Evolutionary conservation across 92 coral and sea anemone genomes (phyloP).

Genomic region (Phenganax marumi): DNA sequence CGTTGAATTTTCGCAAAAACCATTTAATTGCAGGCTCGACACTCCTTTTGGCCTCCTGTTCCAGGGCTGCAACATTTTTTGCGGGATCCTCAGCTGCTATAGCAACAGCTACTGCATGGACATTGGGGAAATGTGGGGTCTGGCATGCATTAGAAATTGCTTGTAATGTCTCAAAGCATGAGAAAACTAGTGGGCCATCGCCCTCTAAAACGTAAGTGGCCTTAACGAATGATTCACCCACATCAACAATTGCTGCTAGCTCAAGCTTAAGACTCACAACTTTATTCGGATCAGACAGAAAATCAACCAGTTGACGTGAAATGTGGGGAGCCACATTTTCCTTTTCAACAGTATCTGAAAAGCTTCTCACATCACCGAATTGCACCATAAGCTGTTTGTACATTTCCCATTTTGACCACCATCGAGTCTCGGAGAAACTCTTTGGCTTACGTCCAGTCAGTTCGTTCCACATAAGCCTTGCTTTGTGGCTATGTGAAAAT

Average conservation of each 20-base stretch:
- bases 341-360: conserved; percentile 49
- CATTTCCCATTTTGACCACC: conserved; percentile 65
- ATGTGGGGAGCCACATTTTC: conserved; percentile 56
- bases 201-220: conserved; percentile 38
- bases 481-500: conserved; percentile 56
- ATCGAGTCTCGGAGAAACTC: conserved; percentile 44
- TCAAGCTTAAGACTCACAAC: conserved; percentile 49
- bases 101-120: conserved; percentile 53
- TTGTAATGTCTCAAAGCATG: conserved; percentile 57
- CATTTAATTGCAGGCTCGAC: conserved; percentile 42
- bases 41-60: conserved; percentile 31
- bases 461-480: conserved; percentile 54
- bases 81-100: conserved; percentile 52
- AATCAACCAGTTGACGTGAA: conserved; percentile 29
- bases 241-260: conserved; percentile 57
- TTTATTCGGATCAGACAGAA: conserved; percentile 36
- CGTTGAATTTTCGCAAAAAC: conserved; percentile 51
- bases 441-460: conserved; percentile 43
- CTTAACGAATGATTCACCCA: conserved; percentile 41
- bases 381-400: conserved; percentile 53
- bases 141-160: conserved; percentile 52
- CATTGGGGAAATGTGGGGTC: conserved; percentile 53
- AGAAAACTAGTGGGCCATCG: conserved; percentile 52
- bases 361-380: conserved; percentile 57
- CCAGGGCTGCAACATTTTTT: conserved; percentile 44